Evolutionary conservation across 2,797 vertebrate genomes (phyloP), one percentile per base, ranked within the genome.

Genomic region (Anguilla pacifica): DNA sequence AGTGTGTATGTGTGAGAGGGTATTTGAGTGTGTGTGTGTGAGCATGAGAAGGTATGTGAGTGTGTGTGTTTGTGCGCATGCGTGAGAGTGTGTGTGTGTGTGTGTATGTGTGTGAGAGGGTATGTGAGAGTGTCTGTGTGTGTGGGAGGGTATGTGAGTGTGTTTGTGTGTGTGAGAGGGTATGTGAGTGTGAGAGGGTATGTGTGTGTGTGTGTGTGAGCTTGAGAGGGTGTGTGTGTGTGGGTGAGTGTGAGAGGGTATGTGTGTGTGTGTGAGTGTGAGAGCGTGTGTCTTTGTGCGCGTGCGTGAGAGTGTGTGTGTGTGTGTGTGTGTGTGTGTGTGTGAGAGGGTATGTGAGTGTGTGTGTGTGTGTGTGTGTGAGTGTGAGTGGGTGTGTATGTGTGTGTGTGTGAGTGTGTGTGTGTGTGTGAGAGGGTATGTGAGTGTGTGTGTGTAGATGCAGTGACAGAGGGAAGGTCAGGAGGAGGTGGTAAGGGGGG

Each of bases 1-100:
- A 19, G 74, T 94, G 97, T 98, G 99, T 98, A 98, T 99, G 98
- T 95, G 96, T 96, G 95, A 90, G 87, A 87, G 86, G 85, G 97
- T 98, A 99, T 98, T 98, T 99, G 98, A 95, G 96, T 96, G 95
- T 90, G 86, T 87, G 86, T 86, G 85, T 89, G 91, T 89, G 93
- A 89, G 89, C 86, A 91, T 92, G 90, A 91, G 88, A 88, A 59
- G 86, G 91, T 91, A 74, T 51, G 49, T 7, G 49, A 4, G 49
- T 7, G 49, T 51, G 49, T 7, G 49, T 51, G 49, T 7, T 9
- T 13, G 53, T 2, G 53, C 13, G 53, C 13, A 10, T 55, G 53
- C 13, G 10, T 11, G 53, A 11, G 53, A 11, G 10, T 13, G 53
- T 2, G 53, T 55, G 53, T 0, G 53, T 55, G 11, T 13, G 53